A percentile compares a stretch with the other conserved stretches of the same genome.
These are phyloP conservation scores for Ditylenchus dipsaci DNA, from an alignment of 1,140 invertebrate species.

Conservation along the genomic window DNA sequence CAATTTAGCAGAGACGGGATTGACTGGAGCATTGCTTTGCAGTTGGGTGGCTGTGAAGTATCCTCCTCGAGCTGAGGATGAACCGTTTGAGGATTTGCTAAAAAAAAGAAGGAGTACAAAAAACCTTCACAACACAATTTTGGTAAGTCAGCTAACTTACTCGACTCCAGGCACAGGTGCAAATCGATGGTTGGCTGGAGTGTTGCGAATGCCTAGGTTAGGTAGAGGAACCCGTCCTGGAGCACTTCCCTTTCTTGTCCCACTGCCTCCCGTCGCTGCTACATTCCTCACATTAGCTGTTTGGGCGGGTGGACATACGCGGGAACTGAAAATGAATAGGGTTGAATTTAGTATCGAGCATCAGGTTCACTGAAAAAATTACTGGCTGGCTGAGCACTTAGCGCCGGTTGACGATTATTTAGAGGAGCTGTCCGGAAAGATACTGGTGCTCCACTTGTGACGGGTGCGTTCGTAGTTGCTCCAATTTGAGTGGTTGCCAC, in stretches of 20 bases:
- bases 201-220: constrained; percentile 34
- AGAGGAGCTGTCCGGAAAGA: constrained; percentile 21
- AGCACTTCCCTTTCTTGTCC: constrained; percentile 41
- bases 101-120: background rate
- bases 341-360: background rate
- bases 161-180: constrained; percentile 18
- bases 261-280: constrained; percentile 12
- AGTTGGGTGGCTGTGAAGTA: constrained; percentile 28
- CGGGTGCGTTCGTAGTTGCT: constrained; percentile 7
- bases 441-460: constrained; percentile 21
- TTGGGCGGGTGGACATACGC: constrained; percentile 40
- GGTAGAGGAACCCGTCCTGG: constrained; percentile 49
- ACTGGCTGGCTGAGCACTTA: constrained; percentile 37
- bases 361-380: background rate
- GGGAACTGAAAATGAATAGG: background rate
- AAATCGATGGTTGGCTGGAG: constrained; percentile 19
- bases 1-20: constrained; percentile 36
- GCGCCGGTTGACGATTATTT: constrained; percentile 24
- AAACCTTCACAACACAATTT: background rate
- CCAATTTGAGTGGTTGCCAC: constrained; percentile 12
- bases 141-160: constrained; percentile 7
- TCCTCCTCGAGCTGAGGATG: constrained; percentile 34
- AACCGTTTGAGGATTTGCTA: constrained; percentile 15
- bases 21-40: constrained; percentile 22
- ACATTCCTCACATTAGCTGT: constrained; percentile 21